Conservation (phyloP, 2,113 vertebrate genomes). For the Vombatus ursinus region DNA sequence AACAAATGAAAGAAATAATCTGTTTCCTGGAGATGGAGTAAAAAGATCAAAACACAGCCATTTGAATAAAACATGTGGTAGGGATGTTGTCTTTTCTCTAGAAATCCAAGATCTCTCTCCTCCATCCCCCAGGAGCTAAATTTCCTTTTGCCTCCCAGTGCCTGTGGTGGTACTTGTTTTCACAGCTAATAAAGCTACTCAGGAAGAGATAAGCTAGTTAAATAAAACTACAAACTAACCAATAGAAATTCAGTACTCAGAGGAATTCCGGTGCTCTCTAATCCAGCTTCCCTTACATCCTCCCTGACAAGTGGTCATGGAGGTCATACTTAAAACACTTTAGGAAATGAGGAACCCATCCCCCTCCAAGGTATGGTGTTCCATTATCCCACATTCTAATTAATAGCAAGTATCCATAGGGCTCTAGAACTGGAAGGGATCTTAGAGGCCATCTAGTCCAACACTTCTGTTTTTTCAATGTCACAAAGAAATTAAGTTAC, state of each 20-base stretch:
- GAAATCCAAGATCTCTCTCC: background rate
- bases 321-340: background rate
- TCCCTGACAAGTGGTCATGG: background rate
- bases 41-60: background rate
- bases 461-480: background rate
- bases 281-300: background rate
- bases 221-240: background rate
- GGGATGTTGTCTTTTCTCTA: background rate
- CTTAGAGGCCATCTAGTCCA: background rate
- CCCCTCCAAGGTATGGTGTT: background rate
- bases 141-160: background rate
- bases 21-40: background rate
- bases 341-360: background rate
- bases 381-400: background rate
- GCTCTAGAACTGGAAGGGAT: background rate
- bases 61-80: background rate
- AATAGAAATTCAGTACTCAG: background rate
- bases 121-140: background rate
- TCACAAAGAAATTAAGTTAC: background rate
- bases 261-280: background rate
- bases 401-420: background rate
- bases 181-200: background rate
- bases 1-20: background rate
- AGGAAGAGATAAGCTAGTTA: background rate
- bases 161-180: background rate